Evolutionary conservation across 2,888 invertebrate species (phyloP), one percentile per base, ranked within the genome.

Genomic region (Nymphalis polychloros): DNA sequence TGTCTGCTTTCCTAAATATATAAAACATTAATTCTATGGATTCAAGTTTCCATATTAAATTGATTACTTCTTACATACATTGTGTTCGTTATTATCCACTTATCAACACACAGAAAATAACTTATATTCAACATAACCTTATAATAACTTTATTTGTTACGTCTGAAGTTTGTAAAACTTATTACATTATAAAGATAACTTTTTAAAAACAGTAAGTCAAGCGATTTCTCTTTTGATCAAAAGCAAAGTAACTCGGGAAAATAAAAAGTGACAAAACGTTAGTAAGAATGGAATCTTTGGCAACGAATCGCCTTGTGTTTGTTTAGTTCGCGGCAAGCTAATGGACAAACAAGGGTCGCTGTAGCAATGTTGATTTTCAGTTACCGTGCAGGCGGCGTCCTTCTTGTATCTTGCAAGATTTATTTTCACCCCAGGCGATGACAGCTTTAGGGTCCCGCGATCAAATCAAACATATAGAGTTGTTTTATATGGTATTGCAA

Each of bases 311-410:
- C 72, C 71, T 72, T 69, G 72, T 76, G 87, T 91, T 90, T 90
- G 87, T 81, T 79, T 83, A 83, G 88, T 85, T 84, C 84, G 86
- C 82, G 84, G 88, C 81, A 83, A 84, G 85, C 90, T 92, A 92
- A 91, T 91, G 91, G 91, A 89, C 91, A 91, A 91, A 91, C 90
- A 92, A 85, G 86, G 90, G 88, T 86, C 76, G 79, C 73, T 74
- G 81, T 73, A 70, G 74, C 86, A 81, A 84, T 90, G 90, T 90
- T 90, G 90, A 87, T 90, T 89, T 90, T 89, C 83, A 89, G 90
- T 90, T 89, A 89, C 86, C 83, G 76, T 83, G 81, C 79, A 81
- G 77, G 79, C 81, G 79, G 80, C 81, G 79, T 78, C 80, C 75
- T 76, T 79, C 82, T 84, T 86, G 87, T 88, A 85, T 86, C 88